A percentile compares a stretch with the other conserved stretches of the same genome.
These are phyloP conservation scores for Odontesthes bonariensis DNA, from an alignment of 2,113 vertebrate genomes.

Conservation along the genomic window DNA sequence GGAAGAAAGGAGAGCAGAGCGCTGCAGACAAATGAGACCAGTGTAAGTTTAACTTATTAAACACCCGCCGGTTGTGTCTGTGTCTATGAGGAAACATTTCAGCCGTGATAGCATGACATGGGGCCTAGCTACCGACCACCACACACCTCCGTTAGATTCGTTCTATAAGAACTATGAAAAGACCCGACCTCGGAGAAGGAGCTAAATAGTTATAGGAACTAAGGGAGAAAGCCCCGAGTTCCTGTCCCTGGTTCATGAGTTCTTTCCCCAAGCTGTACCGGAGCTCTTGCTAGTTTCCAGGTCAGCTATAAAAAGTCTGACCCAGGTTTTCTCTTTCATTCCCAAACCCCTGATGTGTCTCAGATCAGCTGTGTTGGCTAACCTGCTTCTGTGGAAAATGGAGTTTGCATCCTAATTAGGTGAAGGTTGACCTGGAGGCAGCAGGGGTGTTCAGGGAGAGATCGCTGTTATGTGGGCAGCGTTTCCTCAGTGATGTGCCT, in stretches of 20 bases:
- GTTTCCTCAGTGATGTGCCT: constrained; percentile 74
- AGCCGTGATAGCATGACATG: too few species aligned
- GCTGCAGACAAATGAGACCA: too few species aligned
- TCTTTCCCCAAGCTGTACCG: neutral
- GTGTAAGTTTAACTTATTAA: too few species aligned
- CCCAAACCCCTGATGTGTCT: constrained; percentile 7
- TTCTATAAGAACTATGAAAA: too few species aligned
- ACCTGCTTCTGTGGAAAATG: constrained; percentile 18
- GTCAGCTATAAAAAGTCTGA: constrained; percentile 45
- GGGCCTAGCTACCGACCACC: too few species aligned
- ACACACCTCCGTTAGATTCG: too few species aligned
- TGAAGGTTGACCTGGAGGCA: constrained; percentile 33
- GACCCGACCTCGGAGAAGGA: too few species aligned
- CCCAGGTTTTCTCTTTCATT: constrained; percentile 15
- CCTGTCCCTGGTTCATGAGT: constrained; percentile 14
- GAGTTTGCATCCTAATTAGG: constrained; percentile 50
- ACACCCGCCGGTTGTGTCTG: too few species aligned
- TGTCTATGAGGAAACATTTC: too few species aligned
- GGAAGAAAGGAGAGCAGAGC: too few species aligned
- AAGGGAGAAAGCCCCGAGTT: too few species aligned
- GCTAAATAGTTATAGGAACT: too few species aligned
- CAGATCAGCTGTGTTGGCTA: constrained; percentile 20
- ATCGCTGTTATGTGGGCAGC: constrained; percentile 61
- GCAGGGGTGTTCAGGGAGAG: constrained; percentile 32
- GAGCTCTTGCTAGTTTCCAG: constrained; percentile 21